A percentile compares a stretch with the other conserved stretches of the same genome.
These are phyloP conservation scores for Propithecus coquereli DNA, from an alignment of 2,113 vertebrate genomes.

Conservation along the genomic window DNA sequence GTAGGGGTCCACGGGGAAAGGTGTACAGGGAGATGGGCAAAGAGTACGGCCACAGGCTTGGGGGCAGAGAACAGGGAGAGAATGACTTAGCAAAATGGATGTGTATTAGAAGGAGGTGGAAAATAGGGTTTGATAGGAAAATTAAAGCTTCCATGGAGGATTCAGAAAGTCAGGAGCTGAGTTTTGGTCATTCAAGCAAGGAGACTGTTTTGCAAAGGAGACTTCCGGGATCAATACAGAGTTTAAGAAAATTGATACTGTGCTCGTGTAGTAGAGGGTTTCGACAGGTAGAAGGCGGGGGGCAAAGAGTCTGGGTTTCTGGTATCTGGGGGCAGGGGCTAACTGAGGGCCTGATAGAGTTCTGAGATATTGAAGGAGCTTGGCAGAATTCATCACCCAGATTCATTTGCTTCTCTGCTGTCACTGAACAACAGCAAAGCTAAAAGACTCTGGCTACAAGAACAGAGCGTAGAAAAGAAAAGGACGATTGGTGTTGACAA, in stretches of 20 bases:
- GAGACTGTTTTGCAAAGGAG: background rate
- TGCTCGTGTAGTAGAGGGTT: rapidly evolving
- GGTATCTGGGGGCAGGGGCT: background rate
- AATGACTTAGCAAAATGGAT: background rate
- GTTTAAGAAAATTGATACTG: background rate
- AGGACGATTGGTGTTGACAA: background rate
- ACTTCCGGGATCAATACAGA: background rate
- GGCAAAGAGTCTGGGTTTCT: background rate
- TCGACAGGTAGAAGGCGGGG: too few relatives aligned
- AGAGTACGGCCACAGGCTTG: background rate
- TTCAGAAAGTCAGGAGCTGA: background rate
- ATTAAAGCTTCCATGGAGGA: background rate
- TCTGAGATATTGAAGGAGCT: background rate
- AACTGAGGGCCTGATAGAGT: background rate
- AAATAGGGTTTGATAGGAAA: background rate
- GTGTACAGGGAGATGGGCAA: background rate
- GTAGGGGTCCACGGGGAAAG: background rate
- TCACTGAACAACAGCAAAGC: background rate
- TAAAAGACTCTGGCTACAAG: background rate
- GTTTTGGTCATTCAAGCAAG: background rate
- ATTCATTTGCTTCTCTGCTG: background rate
- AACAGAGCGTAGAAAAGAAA: background rate
- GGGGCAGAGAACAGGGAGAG: background rate
- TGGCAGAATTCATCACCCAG: background rate
- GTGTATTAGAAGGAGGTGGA: background rate